These are phyloP conservation scores for Takifugu bimaculatus DNA, from an alignment of 2,113 vertebrate species.

Conservation along the genomic window DNA sequence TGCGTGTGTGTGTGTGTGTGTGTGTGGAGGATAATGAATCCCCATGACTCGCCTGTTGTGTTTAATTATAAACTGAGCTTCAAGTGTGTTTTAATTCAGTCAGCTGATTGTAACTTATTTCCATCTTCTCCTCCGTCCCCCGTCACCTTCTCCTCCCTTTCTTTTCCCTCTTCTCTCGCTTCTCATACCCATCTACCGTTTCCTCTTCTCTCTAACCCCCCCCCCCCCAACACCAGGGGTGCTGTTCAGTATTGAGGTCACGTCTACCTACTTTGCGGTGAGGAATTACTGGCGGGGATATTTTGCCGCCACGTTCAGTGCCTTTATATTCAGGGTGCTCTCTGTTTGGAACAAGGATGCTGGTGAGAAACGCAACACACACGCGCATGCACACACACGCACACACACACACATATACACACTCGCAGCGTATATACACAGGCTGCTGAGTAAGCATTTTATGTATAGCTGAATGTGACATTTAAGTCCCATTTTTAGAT, in stretches of 20 bases:
- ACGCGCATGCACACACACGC: constrained; percentile 33
- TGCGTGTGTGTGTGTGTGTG: neutral
- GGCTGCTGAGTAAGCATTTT: constrained; percentile 41
- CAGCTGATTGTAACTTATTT: constrained; percentile 25
- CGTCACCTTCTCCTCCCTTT: neutral
- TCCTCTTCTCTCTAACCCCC: constrained; percentile 9
- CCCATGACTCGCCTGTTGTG: constrained; percentile 47
- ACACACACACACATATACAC: constrained; percentile 21
- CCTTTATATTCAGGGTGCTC: constrained; percentile 97
- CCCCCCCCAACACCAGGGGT: constrained; percentile 56
- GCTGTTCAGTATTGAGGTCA: constrained; percentile 95
- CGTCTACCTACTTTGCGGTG: constrained; percentile 97
- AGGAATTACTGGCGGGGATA: constrained; percentile 99
- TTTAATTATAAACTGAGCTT: constrained; percentile 59
- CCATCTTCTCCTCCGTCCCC: neutral
- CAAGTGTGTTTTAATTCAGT: constrained; percentile 54
- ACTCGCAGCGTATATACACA: constrained; percentile 7
- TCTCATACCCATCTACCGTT: neutral
- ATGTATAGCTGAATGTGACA: constrained; percentile 27
- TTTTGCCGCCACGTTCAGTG: constrained; percentile 97
- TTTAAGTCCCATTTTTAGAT: constrained; percentile 40
- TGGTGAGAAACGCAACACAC: constrained; percentile 69
- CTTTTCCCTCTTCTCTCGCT: constrained; percentile 9
- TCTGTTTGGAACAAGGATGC: constrained; percentile 98
- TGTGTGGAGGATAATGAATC: constrained; percentile 26